Conservation (phyloP, 2,113 vertebrate species). For the Daubentonia madagascariensis region DNA sequence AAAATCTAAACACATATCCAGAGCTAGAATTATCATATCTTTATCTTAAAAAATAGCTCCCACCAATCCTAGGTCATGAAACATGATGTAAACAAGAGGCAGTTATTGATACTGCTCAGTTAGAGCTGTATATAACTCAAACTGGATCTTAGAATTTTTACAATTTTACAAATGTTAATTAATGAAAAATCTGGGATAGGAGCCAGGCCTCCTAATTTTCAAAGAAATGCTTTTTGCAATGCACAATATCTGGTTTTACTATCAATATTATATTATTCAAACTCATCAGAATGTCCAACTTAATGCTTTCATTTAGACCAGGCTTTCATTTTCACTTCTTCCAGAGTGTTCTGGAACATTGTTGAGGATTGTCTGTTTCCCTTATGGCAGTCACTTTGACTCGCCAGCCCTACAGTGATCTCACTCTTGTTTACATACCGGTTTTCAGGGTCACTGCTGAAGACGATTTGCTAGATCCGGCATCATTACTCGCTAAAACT, state of each 20-base stretch:
- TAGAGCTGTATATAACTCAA: neutral
- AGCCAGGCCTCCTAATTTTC: neutral
- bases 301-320: neutral
- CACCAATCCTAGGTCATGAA: neutral
- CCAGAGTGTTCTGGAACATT: neutral
- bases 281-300: neutral
- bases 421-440: constrained; percentile 79
- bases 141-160: neutral
- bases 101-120: neutral
- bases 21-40: neutral
- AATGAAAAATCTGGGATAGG: neutral
- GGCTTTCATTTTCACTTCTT: neutral
- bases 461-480: constrained; percentile 88
- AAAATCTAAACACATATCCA: neutral
- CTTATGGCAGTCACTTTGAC: neutral
- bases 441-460: constrained; percentile 83
- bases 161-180: neutral
- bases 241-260: neutral
- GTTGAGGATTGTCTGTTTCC: neutral
- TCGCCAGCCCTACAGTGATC: neutral
- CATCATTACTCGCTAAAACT: constrained; percentile 87
- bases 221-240: neutral
- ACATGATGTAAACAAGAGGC: neutral
- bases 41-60: constrained; percentile 22
- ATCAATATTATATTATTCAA: neutral